These are phyloP conservation scores for Scotopteryx bipunctaria DNA, from an alignment of 2,888 invertebrate genomes.

Conservation along the genomic window DNA sequence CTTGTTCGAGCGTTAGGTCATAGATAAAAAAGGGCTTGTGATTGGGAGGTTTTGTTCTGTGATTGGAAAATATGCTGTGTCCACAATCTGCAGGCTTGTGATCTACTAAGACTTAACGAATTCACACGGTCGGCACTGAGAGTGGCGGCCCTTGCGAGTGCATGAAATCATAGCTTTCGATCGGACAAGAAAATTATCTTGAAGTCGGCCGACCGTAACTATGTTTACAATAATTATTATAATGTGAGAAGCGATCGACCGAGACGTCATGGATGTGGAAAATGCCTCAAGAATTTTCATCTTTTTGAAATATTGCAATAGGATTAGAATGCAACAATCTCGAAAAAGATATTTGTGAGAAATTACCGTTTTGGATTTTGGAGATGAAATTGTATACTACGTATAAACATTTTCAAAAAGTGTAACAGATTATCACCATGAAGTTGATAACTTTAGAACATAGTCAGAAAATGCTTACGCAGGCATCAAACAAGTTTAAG, in stretches of 20 bases:
- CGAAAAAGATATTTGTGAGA: too few species aligned
- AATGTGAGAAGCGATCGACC: conserved; percentile 9
- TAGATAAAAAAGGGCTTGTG: too few species aligned
- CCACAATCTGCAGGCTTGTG: too few species aligned
- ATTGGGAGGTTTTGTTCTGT: too few species aligned
- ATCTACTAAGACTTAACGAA: conserved; percentile 4
- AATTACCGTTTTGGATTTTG: too few species aligned
- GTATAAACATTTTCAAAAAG: too few species aligned
- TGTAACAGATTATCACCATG: too few species aligned
- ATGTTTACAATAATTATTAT: conserved; percentile 15
- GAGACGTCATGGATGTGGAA: neutral
- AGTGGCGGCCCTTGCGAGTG: conserved; percentile 31
- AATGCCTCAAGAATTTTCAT: neutral
- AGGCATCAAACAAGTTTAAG: conserved; percentile 4
- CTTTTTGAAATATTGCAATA: too few species aligned
- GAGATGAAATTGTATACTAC: too few species aligned
- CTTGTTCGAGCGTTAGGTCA: too few species aligned
- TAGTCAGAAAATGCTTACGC: neutral
- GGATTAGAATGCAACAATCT: too few species aligned
- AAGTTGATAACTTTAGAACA: neutral
- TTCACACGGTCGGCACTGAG: conserved; percentile 33
- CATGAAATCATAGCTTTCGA: conserved; percentile 32
- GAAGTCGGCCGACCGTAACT: conserved; percentile 16
- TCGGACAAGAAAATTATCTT: conserved; percentile 26
- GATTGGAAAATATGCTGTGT: too few species aligned